Base-by-base conservation (phyloP, 2,797 vertebrate genomes). In the Pogoniulus pusillus region DNA sequence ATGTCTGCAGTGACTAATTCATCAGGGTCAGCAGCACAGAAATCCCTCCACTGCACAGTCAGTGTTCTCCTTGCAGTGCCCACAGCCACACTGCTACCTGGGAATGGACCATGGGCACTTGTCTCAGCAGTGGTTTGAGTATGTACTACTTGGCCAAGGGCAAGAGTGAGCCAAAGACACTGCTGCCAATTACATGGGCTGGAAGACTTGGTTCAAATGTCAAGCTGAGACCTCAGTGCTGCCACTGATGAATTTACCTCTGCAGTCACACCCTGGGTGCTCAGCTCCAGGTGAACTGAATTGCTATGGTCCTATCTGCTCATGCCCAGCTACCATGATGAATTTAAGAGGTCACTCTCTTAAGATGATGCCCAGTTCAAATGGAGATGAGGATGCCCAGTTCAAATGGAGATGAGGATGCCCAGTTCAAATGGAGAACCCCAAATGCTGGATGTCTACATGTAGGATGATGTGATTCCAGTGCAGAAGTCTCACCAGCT, bases 1-100 rank as follows among this genome's bases (percentile, higher is more conserved):
- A 7, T 1, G 0, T 39, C 47, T 32, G 2, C 37, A 8, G 0
- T 19, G 29, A 4, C 7, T n/a, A 11, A 32, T 27, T 68, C 22
- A 15, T 58, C 18, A 0, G 18, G 65, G 24, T 57, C 84, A 76
- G 41, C 41, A 37, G 32, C n/a, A n/a, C 2, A 68, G 29, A 55
- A 77, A 39, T 27, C 2, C 11, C 66, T 59, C 30, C 27, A 55
- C 15, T 45, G 17, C 1, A 2, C 51, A 49, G 16, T 29, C 39
- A 84, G 64, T 3, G 30, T 1, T 37, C 17, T 65, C 17, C n/a
- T 74, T 32, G 45, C 70, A 23, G 34, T 18, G 59, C 22, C 41
- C 26, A 7, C 20, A 20, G 37, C 55, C 54, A 57, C 49, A 16
- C 14, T 9, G 32, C 8, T 49, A 18, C 15, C 20, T 58, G 34